These are phyloP conservation scores for Patella depressa DNA, from an alignment of 2,888 invertebrate species.

Conservation along the genomic window DNA sequence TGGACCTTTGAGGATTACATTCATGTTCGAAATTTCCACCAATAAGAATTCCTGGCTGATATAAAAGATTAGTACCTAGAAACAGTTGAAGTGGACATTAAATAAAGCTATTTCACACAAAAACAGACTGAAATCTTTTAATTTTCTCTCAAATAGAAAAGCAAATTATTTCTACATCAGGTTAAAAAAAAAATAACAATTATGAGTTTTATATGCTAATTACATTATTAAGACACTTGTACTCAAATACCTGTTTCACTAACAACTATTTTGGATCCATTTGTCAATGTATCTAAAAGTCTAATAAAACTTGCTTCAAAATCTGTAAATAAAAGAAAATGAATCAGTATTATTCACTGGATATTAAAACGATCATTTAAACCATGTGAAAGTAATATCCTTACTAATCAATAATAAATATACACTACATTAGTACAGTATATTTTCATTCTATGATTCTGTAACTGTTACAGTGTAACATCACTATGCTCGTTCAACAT, in stretches of 20 bases:
- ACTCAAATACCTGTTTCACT: conserved; percentile 80
- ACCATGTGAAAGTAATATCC: not conserved
- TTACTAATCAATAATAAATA: not conserved
- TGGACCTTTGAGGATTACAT: conserved; percentile 85
- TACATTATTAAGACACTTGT: too few relatives aligned
- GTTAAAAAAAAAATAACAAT: too few relatives aligned
- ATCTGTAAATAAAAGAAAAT: conserved; percentile 74
- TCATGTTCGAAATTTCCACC: conserved; percentile 92
- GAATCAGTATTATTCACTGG: not conserved
- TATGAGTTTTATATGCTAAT: too few relatives aligned
- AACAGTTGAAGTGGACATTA: conserved; percentile 4
- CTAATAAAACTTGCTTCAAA: conserved; percentile 91
- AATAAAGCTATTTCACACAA: not conserved
- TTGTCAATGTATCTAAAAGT: conserved; percentile 92
- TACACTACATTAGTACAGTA: not conserved
- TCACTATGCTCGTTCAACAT: too few relatives aligned
- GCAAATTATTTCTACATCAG: too few relatives aligned
- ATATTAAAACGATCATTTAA: not conserved
- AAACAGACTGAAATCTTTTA: too few relatives aligned
- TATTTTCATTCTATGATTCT: not conserved
- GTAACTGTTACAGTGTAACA: too few relatives aligned
- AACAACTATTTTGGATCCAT: conserved; percentile 87
- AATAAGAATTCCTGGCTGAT: conserved; percentile 89
- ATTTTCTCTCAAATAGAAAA: too few relatives aligned
- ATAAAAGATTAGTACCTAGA: conserved; percentile 86